Conservation (phyloP, 2,113 vertebrate genomes). For the Actinemys pallida region DNA sequence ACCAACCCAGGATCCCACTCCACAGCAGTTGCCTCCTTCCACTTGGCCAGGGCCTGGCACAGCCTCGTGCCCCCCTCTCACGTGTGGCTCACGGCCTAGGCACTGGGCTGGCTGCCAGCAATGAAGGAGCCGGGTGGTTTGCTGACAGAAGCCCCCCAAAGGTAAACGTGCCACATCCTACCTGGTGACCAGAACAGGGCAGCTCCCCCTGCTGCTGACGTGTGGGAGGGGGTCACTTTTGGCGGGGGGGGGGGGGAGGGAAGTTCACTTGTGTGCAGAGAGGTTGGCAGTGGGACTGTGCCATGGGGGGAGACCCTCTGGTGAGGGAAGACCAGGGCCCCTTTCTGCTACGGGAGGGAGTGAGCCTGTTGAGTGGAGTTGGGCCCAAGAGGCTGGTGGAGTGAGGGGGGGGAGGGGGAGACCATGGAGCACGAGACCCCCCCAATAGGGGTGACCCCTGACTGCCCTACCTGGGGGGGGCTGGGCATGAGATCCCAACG, state of each 20-base stretch:
- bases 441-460: background rate
- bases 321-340: no score
- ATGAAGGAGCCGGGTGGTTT: no score
- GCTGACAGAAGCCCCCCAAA: background rate
- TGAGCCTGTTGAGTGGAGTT: background rate
- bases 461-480: background rate
- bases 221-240: no score
- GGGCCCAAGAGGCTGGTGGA: background rate
- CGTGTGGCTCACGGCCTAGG: background rate
- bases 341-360: background rate
- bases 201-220: background rate
- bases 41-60: background rate
- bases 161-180: background rate
- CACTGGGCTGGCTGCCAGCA: background rate
- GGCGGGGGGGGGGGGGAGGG: fast-evolving
- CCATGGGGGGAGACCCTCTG: background rate
- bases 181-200: background rate
- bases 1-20: no score
- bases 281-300: background rate
- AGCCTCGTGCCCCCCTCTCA: background rate
- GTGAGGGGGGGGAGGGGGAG: background rate
- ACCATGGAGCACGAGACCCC: background rate
- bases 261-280: background rate
- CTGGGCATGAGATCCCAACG: background rate
- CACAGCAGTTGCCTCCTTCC: background rate